Evolutionary conservation across 2,113 vertebrate species (phyloP).

Genomic region (Petroica traversi): DNA sequence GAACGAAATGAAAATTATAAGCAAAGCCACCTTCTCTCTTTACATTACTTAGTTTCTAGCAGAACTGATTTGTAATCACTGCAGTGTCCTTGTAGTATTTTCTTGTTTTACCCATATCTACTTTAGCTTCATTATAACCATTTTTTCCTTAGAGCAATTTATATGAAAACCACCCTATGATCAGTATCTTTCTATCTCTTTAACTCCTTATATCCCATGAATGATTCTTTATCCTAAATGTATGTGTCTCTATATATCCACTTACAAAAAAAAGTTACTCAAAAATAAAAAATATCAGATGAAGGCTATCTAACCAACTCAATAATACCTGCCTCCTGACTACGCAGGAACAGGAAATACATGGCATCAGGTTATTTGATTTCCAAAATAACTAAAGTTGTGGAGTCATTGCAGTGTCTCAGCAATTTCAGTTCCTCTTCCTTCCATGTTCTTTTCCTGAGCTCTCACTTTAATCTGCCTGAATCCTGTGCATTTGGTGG

Average conservation of each 20-base stretch:
- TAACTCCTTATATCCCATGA: neutral
- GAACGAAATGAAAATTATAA: neutral
- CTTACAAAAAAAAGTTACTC: too few relatives aligned
- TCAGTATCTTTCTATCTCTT: neutral
- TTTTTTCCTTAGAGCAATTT: neutral
- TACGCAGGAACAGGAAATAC: fast-evolving
- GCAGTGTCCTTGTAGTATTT: neutral
- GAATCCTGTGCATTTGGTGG: fast-evolving
- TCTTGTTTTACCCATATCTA: neutral
- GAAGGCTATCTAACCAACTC: fast-evolving
- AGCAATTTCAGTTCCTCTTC: neutral
- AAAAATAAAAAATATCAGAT: neutral
- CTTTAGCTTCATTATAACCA: neutral
- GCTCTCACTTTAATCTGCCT: neutral
- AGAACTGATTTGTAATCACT: neutral
- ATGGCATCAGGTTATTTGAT: neutral
- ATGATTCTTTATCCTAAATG: neutral
- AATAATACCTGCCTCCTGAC: fast-evolving
- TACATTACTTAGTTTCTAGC: neutral
- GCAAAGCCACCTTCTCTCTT: neutral
- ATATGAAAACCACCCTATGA: neutral
- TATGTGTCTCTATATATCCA: too few relatives aligned
- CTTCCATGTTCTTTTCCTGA: neutral
- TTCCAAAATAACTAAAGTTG: neutral
- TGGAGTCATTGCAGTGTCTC: neutral